Conservation (phyloP, 2,888 invertebrate genomes). For the Zelleria hepariella region DNA sequence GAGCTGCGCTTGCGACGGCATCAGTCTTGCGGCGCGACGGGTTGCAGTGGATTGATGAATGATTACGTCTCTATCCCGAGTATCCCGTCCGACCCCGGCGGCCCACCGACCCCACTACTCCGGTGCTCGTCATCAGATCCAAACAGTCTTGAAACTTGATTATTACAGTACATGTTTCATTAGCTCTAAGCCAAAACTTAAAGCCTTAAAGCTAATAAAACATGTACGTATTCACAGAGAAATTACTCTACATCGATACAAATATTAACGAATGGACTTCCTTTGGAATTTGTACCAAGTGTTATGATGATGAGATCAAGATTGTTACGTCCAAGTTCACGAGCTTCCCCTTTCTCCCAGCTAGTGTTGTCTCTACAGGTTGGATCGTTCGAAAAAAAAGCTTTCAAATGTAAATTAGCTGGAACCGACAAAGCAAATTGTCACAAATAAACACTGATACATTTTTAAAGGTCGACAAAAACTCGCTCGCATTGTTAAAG, state of each 20-base stretch:
- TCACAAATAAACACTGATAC: slow-evolving; percentile 72
- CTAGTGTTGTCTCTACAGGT: slow-evolving; percentile 67
- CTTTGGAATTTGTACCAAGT: not conserved
- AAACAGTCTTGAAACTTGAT: not conserved
- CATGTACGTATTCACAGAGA: too few species aligned
- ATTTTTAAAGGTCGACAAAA: slow-evolving; percentile 61
- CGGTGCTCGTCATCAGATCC: not conserved
- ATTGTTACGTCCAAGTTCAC: not conserved
- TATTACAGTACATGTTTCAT: too few species aligned
- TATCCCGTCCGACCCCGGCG: slow-evolving; percentile 20
- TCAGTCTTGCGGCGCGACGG: slow-evolving; percentile 6
- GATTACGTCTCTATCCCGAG: slow-evolving; percentile 41
- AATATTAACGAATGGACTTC: not conserved
- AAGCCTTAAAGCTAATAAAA: too few species aligned
- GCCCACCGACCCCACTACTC: slow-evolving; percentile 17
- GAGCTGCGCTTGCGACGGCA: slow-evolving; percentile 5
- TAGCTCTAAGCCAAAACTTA: not conserved
- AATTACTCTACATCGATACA: too few species aligned
- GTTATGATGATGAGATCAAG: not conserved
- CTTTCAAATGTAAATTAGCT: slow-evolving; percentile 69
- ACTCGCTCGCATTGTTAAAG: slow-evolving; percentile 51
- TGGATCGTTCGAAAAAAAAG: slow-evolving; percentile 36
- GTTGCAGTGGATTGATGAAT: slow-evolving; percentile 47
- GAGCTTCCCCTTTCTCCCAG: slow-evolving; percentile 26
- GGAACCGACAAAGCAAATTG: slow-evolving; percentile 72